Conservation (phyloP, 1,140 invertebrate species). For the Caenorhabditis elegans region DNA sequence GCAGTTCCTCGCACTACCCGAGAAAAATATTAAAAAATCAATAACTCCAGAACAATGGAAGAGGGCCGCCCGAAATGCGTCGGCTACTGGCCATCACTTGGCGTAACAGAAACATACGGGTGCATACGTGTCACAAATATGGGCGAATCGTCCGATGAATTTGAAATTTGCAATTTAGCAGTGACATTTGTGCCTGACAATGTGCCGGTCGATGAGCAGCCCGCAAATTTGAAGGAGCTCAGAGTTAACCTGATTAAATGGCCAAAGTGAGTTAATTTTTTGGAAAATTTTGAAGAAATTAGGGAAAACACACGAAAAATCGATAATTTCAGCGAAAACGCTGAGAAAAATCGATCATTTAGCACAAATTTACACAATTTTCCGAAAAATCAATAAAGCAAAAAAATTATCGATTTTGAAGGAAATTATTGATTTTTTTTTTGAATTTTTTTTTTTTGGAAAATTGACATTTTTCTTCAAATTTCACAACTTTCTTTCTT, state of each 20-base stretch:
- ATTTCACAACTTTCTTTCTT: neutral
- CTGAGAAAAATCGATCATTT: too few species aligned
- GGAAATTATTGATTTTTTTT: too few species aligned
- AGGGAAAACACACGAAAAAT: too few species aligned
- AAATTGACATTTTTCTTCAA: neutral
- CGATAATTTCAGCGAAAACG: too few species aligned
- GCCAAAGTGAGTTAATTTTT: neutral
- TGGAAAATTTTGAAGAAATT: too few species aligned
- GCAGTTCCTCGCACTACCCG: too few species aligned
- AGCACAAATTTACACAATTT: too few species aligned
- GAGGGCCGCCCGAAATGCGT: conserved; percentile 17
- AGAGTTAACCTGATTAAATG: conserved; percentile 27
- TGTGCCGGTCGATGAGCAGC: neutral
- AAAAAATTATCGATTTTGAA: too few species aligned
- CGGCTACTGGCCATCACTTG: neutral
- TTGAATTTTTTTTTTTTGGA: too few species aligned
- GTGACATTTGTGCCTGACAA: neutral
- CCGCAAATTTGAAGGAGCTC: neutral
- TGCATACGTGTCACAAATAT: neutral
- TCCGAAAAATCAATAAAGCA: too few species aligned
- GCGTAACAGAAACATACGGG: neutral
- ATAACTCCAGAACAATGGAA: conserved; percentile 4
- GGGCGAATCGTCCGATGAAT: neutral
- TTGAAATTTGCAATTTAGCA: neutral
- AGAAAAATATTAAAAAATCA: neutral